Evolutionary conservation across 2,888 invertebrate genomes (phyloP).

Genomic region (Subacronicta megacephala): DNA sequence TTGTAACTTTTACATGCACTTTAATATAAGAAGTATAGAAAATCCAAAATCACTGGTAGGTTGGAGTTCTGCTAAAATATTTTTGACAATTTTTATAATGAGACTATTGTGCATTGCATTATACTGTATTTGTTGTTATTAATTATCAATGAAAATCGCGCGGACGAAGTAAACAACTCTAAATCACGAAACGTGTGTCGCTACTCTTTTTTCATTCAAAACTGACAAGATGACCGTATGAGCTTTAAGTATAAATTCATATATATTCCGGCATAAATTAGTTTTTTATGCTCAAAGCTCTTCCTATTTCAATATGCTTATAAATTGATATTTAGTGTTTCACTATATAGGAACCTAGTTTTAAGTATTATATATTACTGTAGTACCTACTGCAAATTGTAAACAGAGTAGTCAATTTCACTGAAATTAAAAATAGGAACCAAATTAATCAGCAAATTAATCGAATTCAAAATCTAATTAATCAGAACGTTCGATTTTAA

Average conservation of each 20-base stretch:
- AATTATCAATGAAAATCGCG: conserved; percentile 22
- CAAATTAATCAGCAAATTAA: too few species aligned
- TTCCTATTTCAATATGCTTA: conserved; percentile 12
- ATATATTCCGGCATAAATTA: conserved; percentile 3
- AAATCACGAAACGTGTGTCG: conserved; percentile 40
- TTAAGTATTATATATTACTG: too few species aligned
- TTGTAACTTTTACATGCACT: conserved; percentile 11
- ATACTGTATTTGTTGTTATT: conserved; percentile 2
- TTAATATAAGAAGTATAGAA: neutral
- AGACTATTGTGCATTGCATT: neutral
- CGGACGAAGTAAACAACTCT: conserved; percentile 13
- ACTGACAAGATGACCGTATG: conserved; percentile 30
- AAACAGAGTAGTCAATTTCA: too few species aligned
- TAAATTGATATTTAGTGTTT: neutral
- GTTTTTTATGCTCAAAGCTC: neutral
- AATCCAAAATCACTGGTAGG: conserved; percentile 2
- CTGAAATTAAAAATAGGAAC: too few species aligned
- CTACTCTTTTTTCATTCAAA: conserved; percentile 39
- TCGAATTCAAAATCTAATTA: too few species aligned
- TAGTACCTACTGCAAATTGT: too few species aligned
- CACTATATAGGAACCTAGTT: too few species aligned
- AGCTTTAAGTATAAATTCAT: too few species aligned
- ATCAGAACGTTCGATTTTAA: too few species aligned
- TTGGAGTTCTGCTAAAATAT: neutral
- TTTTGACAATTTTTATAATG: neutral